These are phyloP conservation scores for Coremacera marginata DNA, from an alignment of 2,888 invertebrate genomes.

Conservation along the genomic window DNA sequence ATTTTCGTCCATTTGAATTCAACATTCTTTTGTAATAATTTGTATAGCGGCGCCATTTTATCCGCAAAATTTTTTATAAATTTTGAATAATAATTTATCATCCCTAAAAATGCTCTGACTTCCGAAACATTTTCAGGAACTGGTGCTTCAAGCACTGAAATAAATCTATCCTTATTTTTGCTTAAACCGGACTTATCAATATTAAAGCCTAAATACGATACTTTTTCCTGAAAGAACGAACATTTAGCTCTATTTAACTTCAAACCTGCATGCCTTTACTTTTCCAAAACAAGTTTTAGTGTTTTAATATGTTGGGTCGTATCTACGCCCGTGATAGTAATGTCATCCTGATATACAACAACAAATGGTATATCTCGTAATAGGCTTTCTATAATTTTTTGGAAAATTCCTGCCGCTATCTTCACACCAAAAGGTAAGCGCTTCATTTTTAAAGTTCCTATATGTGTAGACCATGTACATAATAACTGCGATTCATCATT, in stretches of 20 bases:
- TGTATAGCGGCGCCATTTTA: conserved; percentile 36
- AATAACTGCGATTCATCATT: too few species aligned
- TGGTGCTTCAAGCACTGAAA: conserved; percentile 29
- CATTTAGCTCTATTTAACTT: conserved; percentile 30
- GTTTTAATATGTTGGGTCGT: conserved; percentile 38
- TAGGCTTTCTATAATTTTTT: conserved; percentile 29
- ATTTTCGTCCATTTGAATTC: conserved; percentile 54
- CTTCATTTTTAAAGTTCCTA: conserved; percentile 37
- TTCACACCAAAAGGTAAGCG: conserved; percentile 36
- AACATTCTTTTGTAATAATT: conserved; percentile 23
- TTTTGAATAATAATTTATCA: conserved; percentile 44
- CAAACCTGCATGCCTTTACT: conserved; percentile 19
- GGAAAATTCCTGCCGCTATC: conserved; percentile 36
- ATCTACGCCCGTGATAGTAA: conserved; percentile 34
- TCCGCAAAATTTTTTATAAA: conserved; percentile 43
- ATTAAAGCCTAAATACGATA: conserved; percentile 39
- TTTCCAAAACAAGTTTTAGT: conserved; percentile 32
- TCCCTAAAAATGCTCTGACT: conserved; percentile 37
- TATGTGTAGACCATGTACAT: conserved; percentile 36
- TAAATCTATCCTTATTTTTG: conserved; percentile 34
- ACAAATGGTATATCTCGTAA: conserved; percentile 33
- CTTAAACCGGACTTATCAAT: too few species aligned
- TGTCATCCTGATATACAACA: conserved; percentile 38
- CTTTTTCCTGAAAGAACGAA: conserved; percentile 36
- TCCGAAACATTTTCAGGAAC: conserved; percentile 35